Evolutionary conservation across 2,113 vertebrate genomes (phyloP).

Genomic region (Noctilio leporinus): DNA sequence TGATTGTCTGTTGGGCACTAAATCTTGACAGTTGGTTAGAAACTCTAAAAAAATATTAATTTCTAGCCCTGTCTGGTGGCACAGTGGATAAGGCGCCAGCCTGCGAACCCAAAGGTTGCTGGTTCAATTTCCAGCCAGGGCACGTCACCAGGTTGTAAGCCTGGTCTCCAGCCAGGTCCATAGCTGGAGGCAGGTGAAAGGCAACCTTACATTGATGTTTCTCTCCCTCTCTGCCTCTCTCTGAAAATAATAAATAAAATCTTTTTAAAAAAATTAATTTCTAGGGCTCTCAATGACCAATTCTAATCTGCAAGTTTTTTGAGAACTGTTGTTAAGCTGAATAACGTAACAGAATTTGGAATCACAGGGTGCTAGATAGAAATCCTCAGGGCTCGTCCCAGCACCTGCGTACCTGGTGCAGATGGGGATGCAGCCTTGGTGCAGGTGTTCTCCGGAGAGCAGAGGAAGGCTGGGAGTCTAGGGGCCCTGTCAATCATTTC

Average conservation of each 20-base stretch:
- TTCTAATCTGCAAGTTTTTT: background rate
- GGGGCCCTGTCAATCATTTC: background rate
- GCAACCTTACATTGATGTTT: no score
- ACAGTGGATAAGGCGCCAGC: no score
- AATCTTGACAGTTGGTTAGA: background rate
- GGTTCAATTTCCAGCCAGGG: no score
- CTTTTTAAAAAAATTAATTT: no score
- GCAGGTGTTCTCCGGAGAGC: background rate
- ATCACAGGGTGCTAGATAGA: background rate
- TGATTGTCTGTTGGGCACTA: background rate
- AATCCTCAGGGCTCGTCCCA: background rate
- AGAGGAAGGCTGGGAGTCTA: background rate
- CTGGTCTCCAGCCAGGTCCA: no score
- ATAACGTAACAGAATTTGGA: background rate
- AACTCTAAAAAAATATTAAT: background rate
- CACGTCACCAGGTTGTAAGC: no score
- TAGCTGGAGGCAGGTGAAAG: no score
- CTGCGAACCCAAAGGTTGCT: no score
- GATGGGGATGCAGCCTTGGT: background rate
- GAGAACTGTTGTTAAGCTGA: background rate
- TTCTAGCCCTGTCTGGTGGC: no score
- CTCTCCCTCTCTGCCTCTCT: no score
- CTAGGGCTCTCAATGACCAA: background rate
- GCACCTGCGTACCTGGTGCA: background rate
- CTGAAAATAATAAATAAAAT: no score